Evolutionary conservation across 2,113 vertebrate species (phyloP).

Genomic region (Xiphophorus couchianus): DNA sequence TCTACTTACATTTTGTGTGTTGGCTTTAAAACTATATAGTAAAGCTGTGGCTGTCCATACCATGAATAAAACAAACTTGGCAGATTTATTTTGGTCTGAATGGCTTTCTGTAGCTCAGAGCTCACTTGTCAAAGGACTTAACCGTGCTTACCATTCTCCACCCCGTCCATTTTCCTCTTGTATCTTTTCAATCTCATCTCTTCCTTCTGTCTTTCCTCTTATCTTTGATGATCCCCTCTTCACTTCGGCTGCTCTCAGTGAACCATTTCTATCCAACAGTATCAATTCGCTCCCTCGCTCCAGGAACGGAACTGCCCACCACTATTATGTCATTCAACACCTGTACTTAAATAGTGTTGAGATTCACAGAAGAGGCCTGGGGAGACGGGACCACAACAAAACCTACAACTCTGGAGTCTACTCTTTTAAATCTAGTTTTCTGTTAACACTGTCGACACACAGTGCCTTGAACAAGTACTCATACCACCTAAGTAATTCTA

Average conservation of each 20-base stretch:
- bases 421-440: constrained; percentile 31
- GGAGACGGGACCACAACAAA: constrained; percentile 22
- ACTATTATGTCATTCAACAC: constrained; percentile 75
- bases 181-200: constrained; percentile 73
- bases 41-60: constrained; percentile 44
- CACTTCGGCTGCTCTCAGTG: constrained; percentile 54
- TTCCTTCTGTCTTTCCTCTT: constrained; percentile 67
- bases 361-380: constrained; percentile 49
- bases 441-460: background rate
- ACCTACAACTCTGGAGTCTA: constrained; percentile 16
- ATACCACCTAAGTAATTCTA: background rate
- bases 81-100: constrained; percentile 56
- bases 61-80: constrained; percentile 72
- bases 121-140: constrained; percentile 75
- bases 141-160: constrained; percentile 75
- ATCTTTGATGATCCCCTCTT: constrained; percentile 74
- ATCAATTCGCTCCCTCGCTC: constrained; percentile 75
- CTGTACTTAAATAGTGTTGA: constrained; percentile 62
- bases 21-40: constrained; percentile 15
- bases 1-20: constrained; percentile 48
- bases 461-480: background rate
- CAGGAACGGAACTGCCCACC: constrained; percentile 67
- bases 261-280: constrained; percentile 67
- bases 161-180: constrained; percentile 75
- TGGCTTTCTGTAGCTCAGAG: constrained; percentile 62